These are phyloP conservation scores for Ictalurus furcatus DNA, from an alignment of 2,113 vertebrate species.

Conservation along the genomic window DNA sequence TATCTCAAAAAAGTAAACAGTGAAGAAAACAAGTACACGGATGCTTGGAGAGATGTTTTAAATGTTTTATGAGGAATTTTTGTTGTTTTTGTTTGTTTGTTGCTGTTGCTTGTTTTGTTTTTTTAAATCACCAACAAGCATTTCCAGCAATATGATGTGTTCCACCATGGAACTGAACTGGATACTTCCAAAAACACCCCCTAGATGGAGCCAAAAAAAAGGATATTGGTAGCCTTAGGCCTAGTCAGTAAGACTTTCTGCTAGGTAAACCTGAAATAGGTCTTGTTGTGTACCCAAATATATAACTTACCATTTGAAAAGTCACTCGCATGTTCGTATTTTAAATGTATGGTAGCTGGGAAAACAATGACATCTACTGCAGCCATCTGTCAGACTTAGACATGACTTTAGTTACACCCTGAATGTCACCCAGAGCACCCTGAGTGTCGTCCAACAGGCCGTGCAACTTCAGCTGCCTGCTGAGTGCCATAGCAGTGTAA, in stretches of 20 bases:
- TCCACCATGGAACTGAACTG: background rate
- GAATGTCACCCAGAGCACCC: constrained; percentile 34
- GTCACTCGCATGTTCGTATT: background rate
- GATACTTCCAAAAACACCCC: constrained; percentile 42
- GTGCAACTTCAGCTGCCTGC: constrained; percentile 28
- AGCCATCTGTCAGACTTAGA: constrained; percentile 28
- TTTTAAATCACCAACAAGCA: background rate
- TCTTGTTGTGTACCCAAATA: background rate
- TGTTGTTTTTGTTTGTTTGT: background rate
- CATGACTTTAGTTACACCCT: constrained; percentile 1
- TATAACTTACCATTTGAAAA: background rate
- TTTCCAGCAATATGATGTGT: background rate
- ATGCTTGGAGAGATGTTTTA: background rate
- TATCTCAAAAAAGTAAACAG: background rate
- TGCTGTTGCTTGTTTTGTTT: too few relatives aligned
- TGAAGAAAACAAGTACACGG: background rate
- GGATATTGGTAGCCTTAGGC: background rate
- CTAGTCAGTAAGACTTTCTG: background rate
- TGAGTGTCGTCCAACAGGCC: constrained; percentile 63
- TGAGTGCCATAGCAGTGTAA: constrained; percentile 19
- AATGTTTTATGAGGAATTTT: background rate
- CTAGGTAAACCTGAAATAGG: background rate
- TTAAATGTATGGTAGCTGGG: background rate
- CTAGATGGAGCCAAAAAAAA: constrained; percentile 56
- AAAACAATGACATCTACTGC: constrained; percentile 2